Evolutionary conservation across 2,797 vertebrate genomes (phyloP).

Genomic region (Amblyopsis hoosieri): DNA sequence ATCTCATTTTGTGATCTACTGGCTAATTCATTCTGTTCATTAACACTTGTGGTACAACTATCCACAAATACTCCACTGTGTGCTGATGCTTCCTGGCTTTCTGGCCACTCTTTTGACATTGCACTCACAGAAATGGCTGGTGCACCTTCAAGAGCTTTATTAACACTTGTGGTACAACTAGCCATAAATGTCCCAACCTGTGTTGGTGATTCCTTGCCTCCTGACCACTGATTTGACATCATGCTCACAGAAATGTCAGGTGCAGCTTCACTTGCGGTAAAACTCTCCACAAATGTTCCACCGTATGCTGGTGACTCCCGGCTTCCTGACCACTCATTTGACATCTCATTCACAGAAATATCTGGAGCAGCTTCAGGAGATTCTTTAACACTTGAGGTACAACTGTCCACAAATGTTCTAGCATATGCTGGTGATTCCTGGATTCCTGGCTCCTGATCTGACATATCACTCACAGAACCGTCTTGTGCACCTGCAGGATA

Average conservation of each 20-base stretch:
- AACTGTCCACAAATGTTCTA: not conserved
- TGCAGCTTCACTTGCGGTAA: not conserved
- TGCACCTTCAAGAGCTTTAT: not conserved
- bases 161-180: not conserved
- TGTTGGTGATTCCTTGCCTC: not conserved
- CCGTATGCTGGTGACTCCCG: too few relatives aligned
- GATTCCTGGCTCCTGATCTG: too few relatives aligned
- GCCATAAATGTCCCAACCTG: not conserved
- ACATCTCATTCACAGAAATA: not conserved
- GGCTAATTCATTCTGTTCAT: conserved; percentile 15
- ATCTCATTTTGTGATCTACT: conserved; percentile 25
- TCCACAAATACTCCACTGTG: not conserved
- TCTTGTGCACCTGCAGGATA: too few relatives aligned
- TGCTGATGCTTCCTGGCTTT: not conserved
- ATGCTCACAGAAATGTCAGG: not conserved
- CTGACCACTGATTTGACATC: too few relatives aligned
- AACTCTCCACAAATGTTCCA: not conserved
- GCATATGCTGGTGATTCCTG: not conserved
- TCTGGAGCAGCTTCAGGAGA: too few relatives aligned
- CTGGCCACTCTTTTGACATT: too few relatives aligned
- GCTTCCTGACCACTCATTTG: too few relatives aligned
- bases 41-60: not conserved
- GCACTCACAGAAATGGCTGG: not conserved
- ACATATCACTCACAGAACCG: too few relatives aligned
- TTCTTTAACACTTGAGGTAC: not conserved